phyloP scores from a whole-genome alignment of 2,113 vertebrate genomes.

The Pomatostomus ruficeps region DNA sequence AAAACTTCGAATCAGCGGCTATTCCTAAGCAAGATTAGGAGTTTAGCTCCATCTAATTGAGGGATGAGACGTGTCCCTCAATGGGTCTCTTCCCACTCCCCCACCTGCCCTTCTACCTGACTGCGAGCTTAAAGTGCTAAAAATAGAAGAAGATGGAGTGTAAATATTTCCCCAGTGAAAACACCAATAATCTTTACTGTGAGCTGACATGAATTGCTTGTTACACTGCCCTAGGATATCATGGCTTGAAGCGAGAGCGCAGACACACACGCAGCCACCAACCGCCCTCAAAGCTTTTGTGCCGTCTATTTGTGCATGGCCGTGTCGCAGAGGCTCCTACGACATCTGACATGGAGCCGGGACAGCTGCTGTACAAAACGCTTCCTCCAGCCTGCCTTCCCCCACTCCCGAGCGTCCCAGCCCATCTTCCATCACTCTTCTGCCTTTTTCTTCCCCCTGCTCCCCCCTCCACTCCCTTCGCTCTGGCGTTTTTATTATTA shows the following conservation, averaged over 20 bases:
- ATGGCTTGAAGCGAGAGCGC: not conserved
- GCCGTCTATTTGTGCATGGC: not conserved
- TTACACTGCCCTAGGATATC: slow-evolving; percentile 43
- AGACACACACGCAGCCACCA: not conserved
- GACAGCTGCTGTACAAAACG: not conserved
- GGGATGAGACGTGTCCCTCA: not conserved
- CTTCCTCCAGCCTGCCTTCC: not conserved
- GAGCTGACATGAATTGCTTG: slow-evolving; percentile 48
- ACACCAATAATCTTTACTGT: slow-evolving; percentile 45
- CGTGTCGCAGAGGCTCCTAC: not conserved
- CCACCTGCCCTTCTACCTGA: slow-evolving; percentile 10
- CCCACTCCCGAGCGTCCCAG: not conserved
- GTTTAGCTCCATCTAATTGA: slow-evolving; percentile 39
- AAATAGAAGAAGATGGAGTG: slow-evolving; percentile 20
- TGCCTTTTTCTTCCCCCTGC: not conserved
- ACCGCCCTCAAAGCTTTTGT: not conserved
- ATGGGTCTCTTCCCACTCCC: not conserved
- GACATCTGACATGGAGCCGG: not conserved
- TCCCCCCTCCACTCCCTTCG: not conserved
- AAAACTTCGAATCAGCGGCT: slow-evolving; percentile 25
- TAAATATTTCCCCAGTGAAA: slow-evolving; percentile 58
- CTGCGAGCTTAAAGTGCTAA: slow-evolving; percentile 9
- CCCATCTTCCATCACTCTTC: not conserved
- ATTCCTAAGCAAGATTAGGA: slow-evolving; percentile 10
- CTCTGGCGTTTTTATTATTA: slow-evolving; percentile 54